These are phyloP conservation scores for Eutolmus rufibarbis DNA, from an alignment of 2,888 invertebrate species.

Conservation along the genomic window DNA sequence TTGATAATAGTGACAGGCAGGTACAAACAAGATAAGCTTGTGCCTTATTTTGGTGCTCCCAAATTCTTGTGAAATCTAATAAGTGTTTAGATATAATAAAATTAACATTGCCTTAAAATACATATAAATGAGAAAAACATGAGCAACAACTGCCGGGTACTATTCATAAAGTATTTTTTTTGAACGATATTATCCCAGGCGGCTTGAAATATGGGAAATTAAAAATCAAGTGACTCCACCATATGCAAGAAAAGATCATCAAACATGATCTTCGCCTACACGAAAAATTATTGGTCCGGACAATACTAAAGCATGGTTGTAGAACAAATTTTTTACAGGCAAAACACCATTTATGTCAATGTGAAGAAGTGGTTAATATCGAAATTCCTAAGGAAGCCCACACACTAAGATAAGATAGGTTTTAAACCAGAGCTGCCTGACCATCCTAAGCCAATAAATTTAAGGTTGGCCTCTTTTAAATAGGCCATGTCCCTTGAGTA, in stretches of 20 bases:
- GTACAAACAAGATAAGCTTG: no score
- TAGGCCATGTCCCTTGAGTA: neutral
- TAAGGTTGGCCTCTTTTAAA: constrained; percentile 21
- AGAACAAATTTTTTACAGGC: constrained; percentile 28
- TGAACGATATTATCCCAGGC: neutral
- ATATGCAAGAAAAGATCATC: neutral
- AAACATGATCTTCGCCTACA: constrained; percentile 17
- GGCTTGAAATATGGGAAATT: neutral
- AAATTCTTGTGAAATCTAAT: no score
- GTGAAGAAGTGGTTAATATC: neutral
- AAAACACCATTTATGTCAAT: neutral
- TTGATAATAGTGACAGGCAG: no score
- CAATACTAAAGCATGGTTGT: constrained; percentile 3
- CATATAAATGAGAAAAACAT: neutral
- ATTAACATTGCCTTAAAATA: no score
- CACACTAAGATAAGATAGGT: neutral
- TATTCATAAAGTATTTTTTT: neutral
- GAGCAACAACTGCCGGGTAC: neutral
- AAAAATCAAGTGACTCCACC: neutral
- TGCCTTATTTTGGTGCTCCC: no score
- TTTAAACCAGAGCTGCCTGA: neutral
- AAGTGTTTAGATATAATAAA: no score
- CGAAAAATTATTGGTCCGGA: neutral
- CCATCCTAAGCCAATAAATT: neutral
- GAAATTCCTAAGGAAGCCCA: neutral